A percentile compares a stretch with the other conserved stretches of the same genome.
These are phyloP conservation scores for Polietes domitor DNA, from an alignment of 2,888 invertebrate species.

Conservation along the genomic window DNA sequence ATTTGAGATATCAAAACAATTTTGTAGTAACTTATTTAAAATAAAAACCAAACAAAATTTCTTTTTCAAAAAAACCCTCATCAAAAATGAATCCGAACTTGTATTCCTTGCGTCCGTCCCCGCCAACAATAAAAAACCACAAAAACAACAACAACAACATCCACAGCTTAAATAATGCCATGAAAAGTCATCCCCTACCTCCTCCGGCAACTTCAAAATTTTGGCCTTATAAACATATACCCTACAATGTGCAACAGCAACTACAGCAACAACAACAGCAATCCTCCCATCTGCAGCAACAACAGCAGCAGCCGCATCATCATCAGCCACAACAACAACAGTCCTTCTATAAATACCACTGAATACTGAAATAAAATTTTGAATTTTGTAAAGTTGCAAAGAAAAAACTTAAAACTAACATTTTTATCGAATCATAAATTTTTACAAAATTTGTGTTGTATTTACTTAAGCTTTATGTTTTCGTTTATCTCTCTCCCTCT, in stretches of 20 bases:
- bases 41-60: constrained; percentile 10
- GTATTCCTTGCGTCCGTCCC: neutral
- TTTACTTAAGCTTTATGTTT: constrained; percentile 52
- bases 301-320: constrained; percentile 38
- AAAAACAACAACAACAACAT: constrained; percentile 24
- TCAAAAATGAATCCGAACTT: neutral
- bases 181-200: constrained; percentile 59
- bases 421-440: neutral
- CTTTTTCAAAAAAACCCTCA: neutral
- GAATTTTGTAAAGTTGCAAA: constrained; percentile 33
- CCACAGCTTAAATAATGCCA: constrained; percentile 52
- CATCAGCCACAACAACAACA: constrained; percentile 42
- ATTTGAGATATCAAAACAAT: constrained; percentile 23
- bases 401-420: neutral
- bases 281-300: neutral
- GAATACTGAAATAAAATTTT: constrained; percentile 20
- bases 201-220: constrained; percentile 63
- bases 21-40: constrained; percentile 4
- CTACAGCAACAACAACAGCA: constrained; percentile 45
- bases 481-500: neutral
- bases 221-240: constrained; percentile 64
- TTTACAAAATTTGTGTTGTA: neutral
- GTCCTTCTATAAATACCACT: constrained; percentile 37
- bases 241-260: constrained; percentile 59
- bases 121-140: neutral